Percentiles rank a stretch among this genome's conserved stretches.
Evolutionary conservation across 1,140 invertebrate genomes (phyloP).

Genomic region (Lepidurus arcticus): DNA sequence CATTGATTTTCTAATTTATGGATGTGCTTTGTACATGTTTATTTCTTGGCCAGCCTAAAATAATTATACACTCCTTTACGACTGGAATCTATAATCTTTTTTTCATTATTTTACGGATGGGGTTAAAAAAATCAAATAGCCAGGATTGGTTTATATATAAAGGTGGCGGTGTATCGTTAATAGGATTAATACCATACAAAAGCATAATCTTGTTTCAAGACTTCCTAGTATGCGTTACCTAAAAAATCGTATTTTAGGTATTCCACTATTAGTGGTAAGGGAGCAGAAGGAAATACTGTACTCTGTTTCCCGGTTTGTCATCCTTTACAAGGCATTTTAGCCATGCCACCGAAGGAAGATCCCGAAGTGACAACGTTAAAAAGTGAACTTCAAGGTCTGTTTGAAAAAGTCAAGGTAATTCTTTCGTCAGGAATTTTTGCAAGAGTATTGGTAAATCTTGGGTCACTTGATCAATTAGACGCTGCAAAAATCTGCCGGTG

Average conservation of each 20-base stretch:
- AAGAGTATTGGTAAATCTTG: constrained; percentile 26
- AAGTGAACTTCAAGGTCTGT: constrained; percentile 69
- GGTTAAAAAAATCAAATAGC: neutral
- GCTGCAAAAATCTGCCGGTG: constrained; percentile 68
- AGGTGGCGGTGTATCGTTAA: neutral
- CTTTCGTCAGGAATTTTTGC: constrained; percentile 23
- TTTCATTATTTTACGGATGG: no score
- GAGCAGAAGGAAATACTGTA: neutral
- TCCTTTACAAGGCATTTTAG: constrained; percentile 17
- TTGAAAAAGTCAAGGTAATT: constrained; percentile 62
- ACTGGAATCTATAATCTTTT: no score
- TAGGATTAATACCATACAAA: neutral
- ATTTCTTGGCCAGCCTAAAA: neutral
- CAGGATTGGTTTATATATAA: neutral
- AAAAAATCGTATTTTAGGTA: neutral
- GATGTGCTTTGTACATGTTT: neutral
- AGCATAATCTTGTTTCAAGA: neutral
- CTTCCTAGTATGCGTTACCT: neutral
- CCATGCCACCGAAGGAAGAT: constrained; percentile 61
- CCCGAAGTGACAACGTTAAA: constrained; percentile 65
- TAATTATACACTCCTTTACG: neutral
- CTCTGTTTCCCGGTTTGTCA: neutral
- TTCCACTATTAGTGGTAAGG: neutral
- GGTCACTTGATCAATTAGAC: constrained; percentile 51
- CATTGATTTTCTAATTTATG: neutral